Base-by-base conservation (phyloP, 1,140 invertebrate genomes). In the Monochamus saltuarius region DNA sequence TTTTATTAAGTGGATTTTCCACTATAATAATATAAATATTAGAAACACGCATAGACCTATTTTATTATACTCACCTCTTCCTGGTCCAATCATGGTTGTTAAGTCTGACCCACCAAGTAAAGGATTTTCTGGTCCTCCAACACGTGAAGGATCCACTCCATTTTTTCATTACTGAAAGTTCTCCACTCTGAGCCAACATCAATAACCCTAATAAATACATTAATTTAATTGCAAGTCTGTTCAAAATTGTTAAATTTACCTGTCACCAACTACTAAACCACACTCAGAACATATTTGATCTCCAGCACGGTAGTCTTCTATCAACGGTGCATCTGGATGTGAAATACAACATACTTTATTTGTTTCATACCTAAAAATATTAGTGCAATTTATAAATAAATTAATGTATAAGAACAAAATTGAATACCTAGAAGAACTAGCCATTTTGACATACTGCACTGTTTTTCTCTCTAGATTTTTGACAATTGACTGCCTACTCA, bases 131-230 rank as follows among this genome's bases (percentile, higher is more conserved):
- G 92, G 90, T 0, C 92, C 92, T 82, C 98, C 98, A 61, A 99
- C 98, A 91, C 97, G 94, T 81, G 94, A 98, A 17, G 97, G 97
- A 83, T 99, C 98, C 1, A 92, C 92, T 7, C 92, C 92, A 60
- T 89, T 88, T 75, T 98, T 75, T 99, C 98, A 82, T 99, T 99
- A 69, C 94, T 98, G 78, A 99, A 99, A 51, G 97, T 99, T 78
- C 98, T 85, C 98, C 98, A 99, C 79, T 99, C 98, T n/a, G 97
- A 98, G n/a, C 97, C 97, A n/a, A 99, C 98, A 83, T 99, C 98
- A 66, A 99, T 96, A 0, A 99, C 95, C 75, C 95, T 94, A 71
- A 80, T 58, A 62, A 47, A 45, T n/a, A 40, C 22, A 10, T 34
- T 22, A 36, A 17, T 9, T 51, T 13, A 40, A 55, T 1, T 34